Base-by-base conservation (phyloP, 2,888 invertebrate species). In the Drosophila neoperkinsi region DNA sequence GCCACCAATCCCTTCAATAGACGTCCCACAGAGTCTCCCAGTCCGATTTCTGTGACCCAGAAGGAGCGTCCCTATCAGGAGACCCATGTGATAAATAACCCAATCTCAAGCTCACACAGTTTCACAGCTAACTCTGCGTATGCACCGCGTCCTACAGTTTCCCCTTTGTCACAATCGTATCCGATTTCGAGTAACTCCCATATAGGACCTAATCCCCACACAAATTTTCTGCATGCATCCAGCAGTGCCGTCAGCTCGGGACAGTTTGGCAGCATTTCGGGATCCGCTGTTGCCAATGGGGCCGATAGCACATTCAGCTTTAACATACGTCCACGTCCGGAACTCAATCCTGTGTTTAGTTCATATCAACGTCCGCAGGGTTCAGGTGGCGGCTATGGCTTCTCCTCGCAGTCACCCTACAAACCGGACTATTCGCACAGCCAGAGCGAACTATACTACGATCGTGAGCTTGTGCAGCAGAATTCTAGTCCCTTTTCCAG, bases 281-380 rank as follows among this genome's bases (percentile, higher is more conserved):
- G 92, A 0, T 83, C 88, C 51, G 90, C 93, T 13, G 87, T 84
- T 57, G 88, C 92, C 4, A 85, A 90, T 77, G 92, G 92, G 0
- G 90, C 84, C 2, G 93, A 92, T 49, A 92, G 92, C 66, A 93
- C 87, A 4, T 92, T 92, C 33, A 92, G 93, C 66, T 92, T 92
- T 49, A 92, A 93, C 53, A 92, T 92, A 71, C 79, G 91, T 6
- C 93, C 90, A 0, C 85, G 87, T 41, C 92, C 93, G 3, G 82
- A 86, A 13, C 53, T 64, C 1, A 82, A 78, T 43, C 73, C 81
- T 0, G 77, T 72, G 0, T 69, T 82, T 5, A 81, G 81, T 9
- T 73, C 74, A 1, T 71, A 85, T 25, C 65, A 77, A 1, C 73
- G 76, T 16, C 86, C 85, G 2, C 85, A 81, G 18, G 77, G 43